Base-by-base conservation (phyloP, 2,888 invertebrate species). In the Cataglyphis altisquamis region DNA sequence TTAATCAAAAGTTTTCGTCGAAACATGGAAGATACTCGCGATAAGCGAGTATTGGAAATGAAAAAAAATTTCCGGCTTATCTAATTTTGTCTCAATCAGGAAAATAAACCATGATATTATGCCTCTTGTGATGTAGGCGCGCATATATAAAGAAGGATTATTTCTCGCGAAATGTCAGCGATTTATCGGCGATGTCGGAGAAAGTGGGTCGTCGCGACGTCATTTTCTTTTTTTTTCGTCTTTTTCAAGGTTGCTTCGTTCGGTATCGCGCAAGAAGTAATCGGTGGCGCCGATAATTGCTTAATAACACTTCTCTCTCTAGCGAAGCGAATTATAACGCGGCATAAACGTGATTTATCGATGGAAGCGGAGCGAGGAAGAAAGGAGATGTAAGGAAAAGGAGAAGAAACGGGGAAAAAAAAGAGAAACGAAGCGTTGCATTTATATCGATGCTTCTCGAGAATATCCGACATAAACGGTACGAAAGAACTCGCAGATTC, bases 201-300 rank as follows among this genome's bases (percentile, higher is more conserved):
- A 80, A 80, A 80, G 72, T 72, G 45, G 72, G 78, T 60, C 78
- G 72, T 41, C 18, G 52, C 66, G 52, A 25, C 12, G 70, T 57
- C 41, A 45, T 70, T 45, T 57, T 77, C 41, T 70, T 45, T 70
- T 77, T 57, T 77, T 64, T 62, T 25, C 70, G 68, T 8, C 70
- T 60, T 45, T 72, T 32, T 72, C 72, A 70, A 70, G 45, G 60
- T 60, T 60, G 41, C 29, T 21, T 5, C 29, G 32, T 41, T 21
- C 41, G 68, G 4, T 5, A 64, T 41, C 52, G 21, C 68, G 12
- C 39, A 45, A 45, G 41, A 45, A 4, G 12, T 32, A 32, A 6
- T 6, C 32, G 32, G 15, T 67, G 55, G 5, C 12, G 66, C 29
- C 48, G 36, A 48, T 80, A 78, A 78, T 70, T 60, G 57, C n/a